Percentiles rank a stretch among this genome's conserved stretches.
These are phyloP conservation scores for Aphrocallistes beatrix DNA, from an alignment of 37 sponge, comb jelly and placozoan species.

Conservation along the genomic window DNA sequence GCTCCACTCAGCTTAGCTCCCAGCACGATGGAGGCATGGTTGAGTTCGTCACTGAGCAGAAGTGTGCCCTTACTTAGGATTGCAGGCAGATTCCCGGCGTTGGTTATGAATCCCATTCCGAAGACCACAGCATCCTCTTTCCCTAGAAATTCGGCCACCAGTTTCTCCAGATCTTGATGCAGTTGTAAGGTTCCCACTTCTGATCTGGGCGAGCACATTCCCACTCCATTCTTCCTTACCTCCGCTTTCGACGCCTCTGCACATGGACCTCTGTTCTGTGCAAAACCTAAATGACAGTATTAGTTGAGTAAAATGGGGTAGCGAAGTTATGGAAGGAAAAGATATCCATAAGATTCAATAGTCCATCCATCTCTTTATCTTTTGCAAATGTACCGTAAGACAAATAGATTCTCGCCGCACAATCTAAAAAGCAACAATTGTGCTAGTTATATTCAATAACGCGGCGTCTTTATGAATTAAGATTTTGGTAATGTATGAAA, in stretches of 20 bases:
- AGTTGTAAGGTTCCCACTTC: slow-evolving; percentile 64
- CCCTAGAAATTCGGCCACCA: slow-evolving; percentile 74
- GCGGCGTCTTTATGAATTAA: too few relatives aligned
- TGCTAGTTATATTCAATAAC: too few relatives aligned
- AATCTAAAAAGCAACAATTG: too few relatives aligned
- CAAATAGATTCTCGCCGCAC: too few relatives aligned
- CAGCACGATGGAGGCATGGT: slow-evolving; percentile 79
- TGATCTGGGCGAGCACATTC: slow-evolving; percentile 39
- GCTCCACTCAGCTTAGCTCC: slow-evolving; percentile 84
- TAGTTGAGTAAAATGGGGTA: neutral
- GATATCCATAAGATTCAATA: too few relatives aligned
- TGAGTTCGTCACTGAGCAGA: slow-evolving; percentile 84
- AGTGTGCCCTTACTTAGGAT: slow-evolving; percentile 81
- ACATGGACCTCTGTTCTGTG: slow-evolving; percentile 72
- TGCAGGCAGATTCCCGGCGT: slow-evolving; percentile 83
- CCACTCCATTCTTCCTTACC: slow-evolving; percentile 52
- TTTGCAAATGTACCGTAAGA: too few relatives aligned
- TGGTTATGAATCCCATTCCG: slow-evolving; percentile 98
- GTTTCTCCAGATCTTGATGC: slow-evolving; percentile 52
- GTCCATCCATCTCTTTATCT: too few relatives aligned
- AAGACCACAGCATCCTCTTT: slow-evolving; percentile 82
- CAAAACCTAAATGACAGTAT: slow-evolving; percentile 59
- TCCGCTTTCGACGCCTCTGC: slow-evolving; percentile 52
- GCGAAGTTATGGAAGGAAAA: neutral
- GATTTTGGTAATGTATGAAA: too few relatives aligned